Evolutionary conservation across 1,140 invertebrate genomes (phyloP), one percentile per base, ranked within the genome.

Genomic region (Hylaeus anthracinus): DNA sequence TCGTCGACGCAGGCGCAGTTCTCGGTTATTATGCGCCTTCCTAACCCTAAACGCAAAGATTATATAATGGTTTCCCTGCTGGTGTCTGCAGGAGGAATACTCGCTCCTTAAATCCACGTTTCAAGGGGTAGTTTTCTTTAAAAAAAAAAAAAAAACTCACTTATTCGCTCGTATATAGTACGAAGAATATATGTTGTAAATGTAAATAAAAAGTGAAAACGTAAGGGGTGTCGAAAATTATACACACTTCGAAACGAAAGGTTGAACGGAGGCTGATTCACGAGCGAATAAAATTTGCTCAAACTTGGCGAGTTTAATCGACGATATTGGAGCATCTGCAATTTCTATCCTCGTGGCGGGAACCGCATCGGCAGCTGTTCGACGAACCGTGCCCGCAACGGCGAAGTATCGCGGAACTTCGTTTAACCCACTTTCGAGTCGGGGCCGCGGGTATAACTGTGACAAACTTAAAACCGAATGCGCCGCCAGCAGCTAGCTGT

Each of bases 341-440:
- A 26, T 79, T 61, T 79, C 61, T 43, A 72, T 45, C 26, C 60
- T 39, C 60, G 51, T n/a, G 15, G 37, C 48, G n/a, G 45, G 12
- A 53, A 60, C 45, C 58, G 67, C 41, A 77, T 77, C 73, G 45
- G 39, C 37, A 56, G 53, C 45, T 48, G 66, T 58, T 58, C 56
- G 48, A 71, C 79, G 79, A 76, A 74, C 67, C 71, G 63, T 67
- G 63, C 45, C 39, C 3, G 12, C 41, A 45, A 64, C 58, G 55
- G 55, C 51, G 8, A 75, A 80, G 77, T 78, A 82, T 79, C 80
- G 61, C 71, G 60, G 56, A 91, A 92, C 89, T 90, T 91, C 84
- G 83, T 90, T 92, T 92, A 92, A 92, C 90, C 91, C 85, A 93
- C 89, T 92, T 92, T 90, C 67, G 79, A 15, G 64, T 3, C 79